These are phyloP conservation scores for Abrostola tripartita DNA, from an alignment of 2,888 invertebrate species.

Conservation along the genomic window DNA sequence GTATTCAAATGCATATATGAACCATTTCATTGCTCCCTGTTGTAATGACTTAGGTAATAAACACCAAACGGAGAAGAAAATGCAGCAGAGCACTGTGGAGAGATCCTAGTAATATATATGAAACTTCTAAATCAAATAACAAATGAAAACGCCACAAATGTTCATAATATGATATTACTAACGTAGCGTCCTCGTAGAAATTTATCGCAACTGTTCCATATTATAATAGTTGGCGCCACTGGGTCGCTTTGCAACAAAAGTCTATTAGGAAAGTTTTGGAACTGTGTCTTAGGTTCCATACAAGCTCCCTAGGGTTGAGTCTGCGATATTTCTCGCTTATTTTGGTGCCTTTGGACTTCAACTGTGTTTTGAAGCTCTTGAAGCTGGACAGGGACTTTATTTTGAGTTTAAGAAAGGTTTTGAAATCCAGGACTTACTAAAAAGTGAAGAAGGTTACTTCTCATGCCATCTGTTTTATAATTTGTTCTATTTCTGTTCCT, in stretches of 20 bases:
- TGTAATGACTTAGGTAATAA: neutral
- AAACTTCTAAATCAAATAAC: constrained; percentile 4
- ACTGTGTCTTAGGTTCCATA: constrained; percentile 31
- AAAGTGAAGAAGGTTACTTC: no score
- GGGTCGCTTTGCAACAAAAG: constrained; percentile 44
- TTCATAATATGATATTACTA: constrained; percentile 6
- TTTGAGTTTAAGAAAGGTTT: no score
- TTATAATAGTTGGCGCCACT: constrained; percentile 49
- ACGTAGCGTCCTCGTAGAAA: constrained; percentile 13
- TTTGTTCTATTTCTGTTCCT: no score
- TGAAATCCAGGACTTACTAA: no score
- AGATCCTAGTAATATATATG: constrained; percentile 1
- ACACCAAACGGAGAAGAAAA: neutral
- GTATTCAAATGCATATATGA: no score
- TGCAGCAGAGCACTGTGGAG: neutral
- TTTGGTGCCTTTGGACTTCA: constrained; percentile 7
- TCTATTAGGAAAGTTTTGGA: constrained; percentile 47
- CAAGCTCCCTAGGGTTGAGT: constrained; percentile 19
- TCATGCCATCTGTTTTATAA: no score
- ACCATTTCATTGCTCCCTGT: neutral
- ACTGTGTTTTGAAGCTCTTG: no score
- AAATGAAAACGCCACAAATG: constrained; percentile 14
- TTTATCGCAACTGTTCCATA: constrained; percentile 42
- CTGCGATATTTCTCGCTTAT: constrained; percentile 34
- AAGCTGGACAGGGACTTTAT: no score